phyloP scores from a whole-genome alignment of 2,888 invertebrate species.

The Tolmerus cingulatus region DNA sequence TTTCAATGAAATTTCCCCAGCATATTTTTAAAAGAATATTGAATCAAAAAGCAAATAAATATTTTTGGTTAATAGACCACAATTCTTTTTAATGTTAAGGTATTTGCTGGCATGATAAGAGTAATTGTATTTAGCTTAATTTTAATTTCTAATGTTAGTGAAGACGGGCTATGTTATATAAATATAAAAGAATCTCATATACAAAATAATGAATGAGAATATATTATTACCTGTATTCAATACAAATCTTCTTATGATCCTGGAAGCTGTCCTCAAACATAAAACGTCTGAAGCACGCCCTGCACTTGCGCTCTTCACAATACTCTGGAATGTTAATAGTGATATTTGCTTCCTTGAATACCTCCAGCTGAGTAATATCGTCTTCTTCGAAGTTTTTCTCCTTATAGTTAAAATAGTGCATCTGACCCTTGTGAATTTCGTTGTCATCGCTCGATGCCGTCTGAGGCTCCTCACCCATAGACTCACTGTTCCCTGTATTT shows the following conservation, averaged over 20 bases:
- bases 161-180: background rate
- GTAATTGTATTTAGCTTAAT: no score
- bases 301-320: conserved; percentile 61
- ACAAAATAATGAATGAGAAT: background rate
- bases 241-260: conserved; percentile 59
- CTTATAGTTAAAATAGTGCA: conserved; percentile 58
- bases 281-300: conserved; percentile 59
- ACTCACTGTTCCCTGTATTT: conserved; percentile 33
- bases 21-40: no score
- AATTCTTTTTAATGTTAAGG: no score
- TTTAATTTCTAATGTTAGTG: no score
- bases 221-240: conserved; percentile 59
- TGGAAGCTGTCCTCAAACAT: conserved; percentile 62
- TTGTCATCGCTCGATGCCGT: conserved; percentile 57
- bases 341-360: conserved; percentile 57
- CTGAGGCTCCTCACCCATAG: conserved; percentile 56
- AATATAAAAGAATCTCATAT: background rate
- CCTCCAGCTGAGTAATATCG: conserved; percentile 60
- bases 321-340: conserved; percentile 60
- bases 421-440: conserved; percentile 52
- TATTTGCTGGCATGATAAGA: no score
- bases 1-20: no score
- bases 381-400: conserved; percentile 62
- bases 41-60: no score
- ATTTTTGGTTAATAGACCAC: no score